Conservation (phyloP, 2,888 invertebrate species). For the Antheraea yamamai region DNA sequence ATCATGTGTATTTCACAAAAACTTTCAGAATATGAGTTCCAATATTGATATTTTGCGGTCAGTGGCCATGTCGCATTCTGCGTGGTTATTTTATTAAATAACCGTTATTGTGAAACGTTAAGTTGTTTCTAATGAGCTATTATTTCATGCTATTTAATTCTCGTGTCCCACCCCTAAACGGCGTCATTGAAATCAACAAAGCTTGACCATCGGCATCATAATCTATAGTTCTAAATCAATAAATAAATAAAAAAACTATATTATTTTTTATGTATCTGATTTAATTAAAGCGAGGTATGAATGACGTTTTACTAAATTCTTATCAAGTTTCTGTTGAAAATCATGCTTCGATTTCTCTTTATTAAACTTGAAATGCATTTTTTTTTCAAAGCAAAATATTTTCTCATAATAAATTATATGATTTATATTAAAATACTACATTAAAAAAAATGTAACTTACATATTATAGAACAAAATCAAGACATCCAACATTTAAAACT, state of each 20-base stretch:
- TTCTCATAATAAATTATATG: no score
- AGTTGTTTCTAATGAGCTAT: constrained; percentile 17
- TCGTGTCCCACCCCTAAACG: constrained; percentile 14
- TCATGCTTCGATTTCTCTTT: background rate
- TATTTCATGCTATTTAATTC: constrained; percentile 31
- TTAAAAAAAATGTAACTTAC: background rate
- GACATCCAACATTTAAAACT: no score
- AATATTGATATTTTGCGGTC: background rate
- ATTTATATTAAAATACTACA: no score
- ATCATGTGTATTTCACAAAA: background rate
- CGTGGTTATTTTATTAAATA: constrained; percentile 12
- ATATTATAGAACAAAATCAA: background rate
- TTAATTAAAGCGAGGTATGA: no score
- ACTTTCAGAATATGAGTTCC: background rate
- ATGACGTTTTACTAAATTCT: background rate
- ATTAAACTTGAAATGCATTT: background rate
- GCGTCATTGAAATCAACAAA: background rate
- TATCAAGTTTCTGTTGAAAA: background rate
- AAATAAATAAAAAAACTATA: background rate
- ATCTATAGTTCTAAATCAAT: background rate
- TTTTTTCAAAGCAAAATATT: background rate
- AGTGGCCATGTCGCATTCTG: constrained; percentile 8
- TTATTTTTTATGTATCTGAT: no score
- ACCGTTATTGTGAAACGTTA: constrained; percentile 9
- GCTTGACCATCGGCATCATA: background rate